Percentiles rank a stretch among this genome's conserved stretches.
Evolutionary conservation across 2,113 vertebrate species (phyloP).

Genomic region (Mugil cephalus): DNA sequence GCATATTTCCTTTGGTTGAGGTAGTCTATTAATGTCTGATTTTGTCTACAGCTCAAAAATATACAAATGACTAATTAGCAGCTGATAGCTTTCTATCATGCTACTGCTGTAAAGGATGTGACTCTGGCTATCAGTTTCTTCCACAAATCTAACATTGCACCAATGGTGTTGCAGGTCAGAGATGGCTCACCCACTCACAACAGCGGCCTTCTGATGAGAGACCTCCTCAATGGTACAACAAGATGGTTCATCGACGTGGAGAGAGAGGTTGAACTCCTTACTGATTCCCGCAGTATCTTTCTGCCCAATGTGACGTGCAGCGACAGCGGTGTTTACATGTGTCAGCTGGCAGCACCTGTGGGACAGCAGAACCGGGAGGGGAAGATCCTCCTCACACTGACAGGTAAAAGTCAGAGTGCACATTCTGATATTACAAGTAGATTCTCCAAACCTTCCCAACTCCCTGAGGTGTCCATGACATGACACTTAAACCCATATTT

Average conservation of each 20-base stretch:
- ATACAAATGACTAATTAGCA: too few relatives aligned
- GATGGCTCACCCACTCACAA: neutral
- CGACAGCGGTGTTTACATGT: constrained; percentile 72
- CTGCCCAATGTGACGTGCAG: constrained; percentile 63
- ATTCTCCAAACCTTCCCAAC: neutral
- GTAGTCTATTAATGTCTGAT: too few relatives aligned
- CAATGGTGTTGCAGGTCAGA: constrained; percentile 42
- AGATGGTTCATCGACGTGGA: constrained; percentile 18
- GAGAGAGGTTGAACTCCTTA: constrained; percentile 41
- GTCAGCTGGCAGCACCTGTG: constrained; percentile 74
- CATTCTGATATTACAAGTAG: neutral
- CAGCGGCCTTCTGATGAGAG: constrained; percentile 62
- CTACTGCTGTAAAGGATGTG: too few relatives aligned
- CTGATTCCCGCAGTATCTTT: constrained; percentile 34
- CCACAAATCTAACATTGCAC: neutral
- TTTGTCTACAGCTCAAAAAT: too few relatives aligned
- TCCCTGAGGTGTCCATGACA: neutral
- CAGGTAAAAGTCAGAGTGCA: constrained; percentile 59
- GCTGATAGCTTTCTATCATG: too few relatives aligned
- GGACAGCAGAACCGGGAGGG: constrained; percentile 75
- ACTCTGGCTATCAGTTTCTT: too few relatives aligned
- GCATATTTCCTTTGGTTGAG: too few relatives aligned
- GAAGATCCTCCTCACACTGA: constrained; percentile 51
- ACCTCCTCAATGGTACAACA: constrained; percentile 40
- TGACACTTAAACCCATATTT: neutral